Conservation (phyloP, 2,888 invertebrate genomes). For the Acleris holmiana region DNA sequence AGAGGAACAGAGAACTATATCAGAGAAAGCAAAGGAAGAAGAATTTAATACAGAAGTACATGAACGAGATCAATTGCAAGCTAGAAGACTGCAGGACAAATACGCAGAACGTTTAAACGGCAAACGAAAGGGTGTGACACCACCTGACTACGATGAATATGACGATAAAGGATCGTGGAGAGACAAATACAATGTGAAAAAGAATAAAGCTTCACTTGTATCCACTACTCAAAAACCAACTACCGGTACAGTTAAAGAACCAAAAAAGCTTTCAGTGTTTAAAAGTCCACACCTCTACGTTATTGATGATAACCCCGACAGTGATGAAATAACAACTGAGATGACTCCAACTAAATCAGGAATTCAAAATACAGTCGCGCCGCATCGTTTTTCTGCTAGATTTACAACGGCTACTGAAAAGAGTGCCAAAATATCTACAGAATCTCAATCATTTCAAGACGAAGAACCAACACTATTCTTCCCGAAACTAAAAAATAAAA, state of each 20-base stretch:
- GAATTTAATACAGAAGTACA: slow-evolving; percentile 66
- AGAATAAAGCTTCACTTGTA: slow-evolving; percentile 40
- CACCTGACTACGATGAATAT: slow-evolving; percentile 65
- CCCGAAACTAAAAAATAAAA: slow-evolving; percentile 63
- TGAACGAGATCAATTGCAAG: slow-evolving; percentile 54
- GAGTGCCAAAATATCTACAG: neutral
- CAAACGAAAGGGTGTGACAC: slow-evolving; percentile 42
- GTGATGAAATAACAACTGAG: slow-evolving; percentile 43
- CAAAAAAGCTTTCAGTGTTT: slow-evolving; percentile 68
- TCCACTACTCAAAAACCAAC: slow-evolving; percentile 40
- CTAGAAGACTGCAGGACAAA: slow-evolving; percentile 50
- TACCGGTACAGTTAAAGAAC: slow-evolving; percentile 48
- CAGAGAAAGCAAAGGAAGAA: slow-evolving; percentile 70
- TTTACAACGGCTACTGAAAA: slow-evolving; percentile 28
- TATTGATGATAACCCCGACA: slow-evolving; percentile 56
- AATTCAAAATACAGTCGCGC: slow-evolving; percentile 24
- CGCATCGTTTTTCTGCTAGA: slow-evolving; percentile 25
- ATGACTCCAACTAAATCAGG: slow-evolving; percentile 28
- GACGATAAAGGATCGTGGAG: slow-evolving; percentile 54
- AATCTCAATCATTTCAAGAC: slow-evolving; percentile 52
- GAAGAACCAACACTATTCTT: slow-evolving; percentile 70
- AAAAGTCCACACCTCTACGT: slow-evolving; percentile 66
- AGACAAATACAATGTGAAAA: slow-evolving; percentile 61
- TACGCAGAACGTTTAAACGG: slow-evolving; percentile 41
- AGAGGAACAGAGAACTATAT: slow-evolving; percentile 65